A percentile compares a stretch with the other conserved stretches of the same genome.
phyloP scores from a whole-genome alignment of 2,113 vertebrate genomes.

The Rhea pennata region DNA sequence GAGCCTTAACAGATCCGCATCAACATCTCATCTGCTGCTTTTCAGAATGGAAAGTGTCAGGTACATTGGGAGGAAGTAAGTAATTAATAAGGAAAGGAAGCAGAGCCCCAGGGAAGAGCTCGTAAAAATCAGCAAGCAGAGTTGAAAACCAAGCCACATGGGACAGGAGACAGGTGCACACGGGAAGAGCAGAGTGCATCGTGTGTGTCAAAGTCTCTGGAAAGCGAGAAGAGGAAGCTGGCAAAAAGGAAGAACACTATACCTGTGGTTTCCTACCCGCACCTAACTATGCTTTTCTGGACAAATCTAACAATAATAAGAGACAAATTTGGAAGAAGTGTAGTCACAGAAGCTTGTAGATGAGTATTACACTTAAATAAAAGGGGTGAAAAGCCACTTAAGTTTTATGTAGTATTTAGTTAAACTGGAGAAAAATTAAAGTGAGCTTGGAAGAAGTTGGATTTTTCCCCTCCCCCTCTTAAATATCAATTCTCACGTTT shows the following conservation, averaged over 20 bases:
- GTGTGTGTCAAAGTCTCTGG: neutral
- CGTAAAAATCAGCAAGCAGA: neutral
- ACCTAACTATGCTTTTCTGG: neutral
- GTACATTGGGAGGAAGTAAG: neutral
- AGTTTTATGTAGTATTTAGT: neutral
- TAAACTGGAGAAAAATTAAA: neutral
- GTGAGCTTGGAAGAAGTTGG: neutral
- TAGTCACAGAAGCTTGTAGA: neutral
- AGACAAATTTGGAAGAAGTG: neutral
- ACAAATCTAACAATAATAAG: neutral
- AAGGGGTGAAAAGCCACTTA: too few relatives aligned
- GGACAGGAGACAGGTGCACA: neutral
- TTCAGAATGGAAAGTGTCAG: neutral
- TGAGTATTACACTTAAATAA: too few relatives aligned
- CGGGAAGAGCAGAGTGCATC: neutral
- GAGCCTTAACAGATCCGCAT: neutral
- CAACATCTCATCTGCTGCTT: neutral
- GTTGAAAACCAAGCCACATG: neutral
- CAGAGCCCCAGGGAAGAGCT: neutral
- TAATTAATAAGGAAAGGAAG: neutral
- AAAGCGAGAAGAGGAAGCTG: neutral
- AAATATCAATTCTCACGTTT: neutral
- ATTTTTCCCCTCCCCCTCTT: neutral
- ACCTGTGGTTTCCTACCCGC: neutral
- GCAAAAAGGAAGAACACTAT: neutral